phyloP scores from a whole-genome alignment of 2,888 invertebrate species.

The Lepeophtheirus nordmannii region DNA sequence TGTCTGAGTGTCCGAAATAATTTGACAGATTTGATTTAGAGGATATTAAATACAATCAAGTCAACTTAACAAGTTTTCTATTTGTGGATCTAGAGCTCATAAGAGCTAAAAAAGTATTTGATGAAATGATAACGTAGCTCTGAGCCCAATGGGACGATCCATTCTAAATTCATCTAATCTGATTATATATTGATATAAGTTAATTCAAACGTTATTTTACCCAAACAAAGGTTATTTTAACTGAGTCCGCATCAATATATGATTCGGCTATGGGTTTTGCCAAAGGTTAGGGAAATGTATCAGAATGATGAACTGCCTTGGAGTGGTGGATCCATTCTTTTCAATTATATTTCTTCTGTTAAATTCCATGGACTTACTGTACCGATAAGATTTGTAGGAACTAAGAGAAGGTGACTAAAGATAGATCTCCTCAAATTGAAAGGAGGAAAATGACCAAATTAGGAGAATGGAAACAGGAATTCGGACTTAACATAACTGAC shows the following conservation, averaged over 20 bases:
- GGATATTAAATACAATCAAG: conserved; percentile 37
- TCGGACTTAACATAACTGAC: conserved; percentile 31
- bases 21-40: conserved; percentile 30
- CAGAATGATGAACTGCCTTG: conserved; percentile 55
- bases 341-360: conserved; percentile 58
- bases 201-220: conserved; percentile 29
- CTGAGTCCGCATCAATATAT: conserved; percentile 67
- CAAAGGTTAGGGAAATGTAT: conserved; percentile 46
- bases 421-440: conserved; percentile 67
- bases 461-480: conserved; percentile 31
- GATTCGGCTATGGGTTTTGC: conserved; percentile 71
- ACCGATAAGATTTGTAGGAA: conserved; percentile 66
- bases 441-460: conserved; percentile 55
- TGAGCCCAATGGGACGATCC: neutral
- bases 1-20: neutral
- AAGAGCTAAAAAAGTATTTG: neutral
- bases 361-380: conserved; percentile 65
- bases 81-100: neutral
- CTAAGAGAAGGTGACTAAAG: conserved; percentile 63
- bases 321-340: conserved; percentile 57
- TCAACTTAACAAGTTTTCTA: conserved; percentile 39
- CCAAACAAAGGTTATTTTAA: conserved; percentile 31
- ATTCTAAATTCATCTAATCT: conserved; percentile 1
- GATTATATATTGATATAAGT: neutral
- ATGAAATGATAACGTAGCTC: neutral